Conservation (phyloP, 2,113 vertebrate species). For the Pogonocichla stellata region DNA sequence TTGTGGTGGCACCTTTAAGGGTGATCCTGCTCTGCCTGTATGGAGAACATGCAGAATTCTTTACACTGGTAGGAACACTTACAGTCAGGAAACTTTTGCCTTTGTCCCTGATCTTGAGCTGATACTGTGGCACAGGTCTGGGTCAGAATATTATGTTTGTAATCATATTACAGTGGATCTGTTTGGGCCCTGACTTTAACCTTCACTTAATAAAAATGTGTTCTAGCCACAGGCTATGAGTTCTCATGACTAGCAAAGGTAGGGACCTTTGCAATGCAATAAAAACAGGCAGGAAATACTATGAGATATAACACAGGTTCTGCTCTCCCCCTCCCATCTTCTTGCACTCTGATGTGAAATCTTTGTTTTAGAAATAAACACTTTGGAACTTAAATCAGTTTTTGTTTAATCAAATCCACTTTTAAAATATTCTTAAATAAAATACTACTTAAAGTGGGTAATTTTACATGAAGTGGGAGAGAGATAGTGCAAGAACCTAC, state of each 20-base stretch:
- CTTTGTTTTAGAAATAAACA: constrained; percentile 37
- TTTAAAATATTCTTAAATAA: constrained; percentile 76
- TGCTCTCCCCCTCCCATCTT: neutral
- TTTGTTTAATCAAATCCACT: constrained; percentile 72
- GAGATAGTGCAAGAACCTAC: constrained; percentile 59
- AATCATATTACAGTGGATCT: neutral
- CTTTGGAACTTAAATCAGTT: constrained; percentile 45
- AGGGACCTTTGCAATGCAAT: neutral
- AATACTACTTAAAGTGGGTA: constrained; percentile 67
- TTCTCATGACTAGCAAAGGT: constrained; percentile 1
- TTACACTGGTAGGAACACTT: neutral
- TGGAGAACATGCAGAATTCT: neutral
- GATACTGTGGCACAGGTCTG: neutral
- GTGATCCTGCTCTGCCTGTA: neutral
- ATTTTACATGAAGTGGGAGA: constrained; percentile 68
- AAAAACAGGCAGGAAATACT: constrained; percentile 26
- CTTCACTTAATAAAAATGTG: constrained; percentile 58
- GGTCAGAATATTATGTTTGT: neutral
- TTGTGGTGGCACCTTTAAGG: neutral
- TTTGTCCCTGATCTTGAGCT: neutral
- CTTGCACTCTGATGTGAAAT: constrained; percentile 9
- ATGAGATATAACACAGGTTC: neutral
- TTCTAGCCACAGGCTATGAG: constrained; percentile 40
- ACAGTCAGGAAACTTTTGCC: neutral
- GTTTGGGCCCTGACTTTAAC: constrained; percentile 26